These are phyloP conservation scores for Oncorhynchus mykiss DNA, from an alignment of 2,113 vertebrate species.

Conservation along the genomic window DNA sequence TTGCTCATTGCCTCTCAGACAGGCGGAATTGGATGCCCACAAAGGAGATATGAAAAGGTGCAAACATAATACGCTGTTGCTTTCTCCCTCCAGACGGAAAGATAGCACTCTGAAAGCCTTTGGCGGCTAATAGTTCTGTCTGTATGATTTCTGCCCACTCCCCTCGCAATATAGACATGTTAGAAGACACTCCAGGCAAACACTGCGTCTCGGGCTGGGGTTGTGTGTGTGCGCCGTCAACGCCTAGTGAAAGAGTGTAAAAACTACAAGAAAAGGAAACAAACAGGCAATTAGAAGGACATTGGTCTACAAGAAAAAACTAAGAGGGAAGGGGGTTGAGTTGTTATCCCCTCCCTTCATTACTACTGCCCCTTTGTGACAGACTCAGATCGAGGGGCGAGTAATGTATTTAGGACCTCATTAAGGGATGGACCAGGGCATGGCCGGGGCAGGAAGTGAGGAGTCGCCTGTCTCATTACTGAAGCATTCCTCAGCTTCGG, in stretches of 20 bases:
- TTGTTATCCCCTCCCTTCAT: constrained; percentile 24
- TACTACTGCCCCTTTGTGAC: constrained; percentile 29
- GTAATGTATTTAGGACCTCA: constrained; percentile 42
- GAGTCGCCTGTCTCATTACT: constrained; percentile 40
- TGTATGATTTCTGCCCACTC: constrained; percentile 28
- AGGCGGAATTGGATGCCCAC: constrained; percentile 24
- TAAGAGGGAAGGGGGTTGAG: constrained; percentile 13
- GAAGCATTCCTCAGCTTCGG: constrained; percentile 4
- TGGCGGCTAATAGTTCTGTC: constrained; percentile 19
- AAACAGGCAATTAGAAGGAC: constrained; percentile 45
- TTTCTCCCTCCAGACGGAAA: constrained; percentile 29
- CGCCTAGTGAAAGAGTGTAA: constrained; percentile 20
- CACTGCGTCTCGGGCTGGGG: constrained; percentile 5
- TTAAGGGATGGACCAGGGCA: constrained; percentile 34
- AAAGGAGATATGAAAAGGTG: constrained; percentile 33
- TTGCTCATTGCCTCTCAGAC: constrained; percentile 16
- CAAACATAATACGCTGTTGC: constrained; percentile 13
- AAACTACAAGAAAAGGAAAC: constrained; percentile 32
- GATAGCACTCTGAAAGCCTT: constrained; percentile 18
- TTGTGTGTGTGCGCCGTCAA: neutral
- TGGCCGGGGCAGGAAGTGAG: constrained; percentile 22
- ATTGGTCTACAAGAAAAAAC: neutral
- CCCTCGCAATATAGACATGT: constrained; percentile 14
- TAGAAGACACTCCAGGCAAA: constrained; percentile 29
- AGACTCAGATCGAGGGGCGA: constrained; percentile 4